These are phyloP conservation scores for Prionailurus viverrinus DNA, from an alignment of 2,113 vertebrate species.

Conservation along the genomic window DNA sequence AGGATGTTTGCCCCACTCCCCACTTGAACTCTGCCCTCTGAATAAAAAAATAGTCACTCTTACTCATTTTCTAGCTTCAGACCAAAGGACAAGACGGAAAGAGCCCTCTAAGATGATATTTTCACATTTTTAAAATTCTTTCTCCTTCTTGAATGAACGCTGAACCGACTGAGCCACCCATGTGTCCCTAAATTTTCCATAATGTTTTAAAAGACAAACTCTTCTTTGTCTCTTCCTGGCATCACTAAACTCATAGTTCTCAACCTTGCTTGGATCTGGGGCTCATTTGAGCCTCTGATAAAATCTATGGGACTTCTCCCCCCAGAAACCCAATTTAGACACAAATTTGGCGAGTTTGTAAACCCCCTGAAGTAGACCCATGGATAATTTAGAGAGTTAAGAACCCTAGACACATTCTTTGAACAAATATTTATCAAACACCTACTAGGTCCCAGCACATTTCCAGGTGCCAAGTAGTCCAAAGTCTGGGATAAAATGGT, in stretches of 20 bases:
- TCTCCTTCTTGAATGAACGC: neutral
- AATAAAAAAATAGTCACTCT: neutral
- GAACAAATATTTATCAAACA: neutral
- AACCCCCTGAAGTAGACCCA: neutral
- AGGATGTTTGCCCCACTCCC: neutral
- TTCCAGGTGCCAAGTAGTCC: neutral
- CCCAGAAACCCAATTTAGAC: neutral
- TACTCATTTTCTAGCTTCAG: neutral
- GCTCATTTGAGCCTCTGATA: neutral
- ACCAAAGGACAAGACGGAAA: neutral
- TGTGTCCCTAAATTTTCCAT: too few relatives aligned
- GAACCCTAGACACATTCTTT: neutral
- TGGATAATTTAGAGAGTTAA: neutral
- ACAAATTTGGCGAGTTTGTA: neutral
- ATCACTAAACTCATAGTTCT: neutral
- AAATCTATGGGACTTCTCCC: neutral
- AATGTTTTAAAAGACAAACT: neutral
- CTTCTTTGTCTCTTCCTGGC: neutral
- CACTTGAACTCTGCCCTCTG: neutral
- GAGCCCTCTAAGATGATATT: rapidly evolving
- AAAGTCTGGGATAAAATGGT: neutral
- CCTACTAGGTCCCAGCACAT: neutral
- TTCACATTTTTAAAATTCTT: neutral
- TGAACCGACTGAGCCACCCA: too few relatives aligned
- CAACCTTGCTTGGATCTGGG: neutral